These are phyloP conservation scores for Hexactinellida sp. DNA, from an alignment of 37 sponge, comb jelly and placozoan species.

Conservation along the genomic window DNA sequence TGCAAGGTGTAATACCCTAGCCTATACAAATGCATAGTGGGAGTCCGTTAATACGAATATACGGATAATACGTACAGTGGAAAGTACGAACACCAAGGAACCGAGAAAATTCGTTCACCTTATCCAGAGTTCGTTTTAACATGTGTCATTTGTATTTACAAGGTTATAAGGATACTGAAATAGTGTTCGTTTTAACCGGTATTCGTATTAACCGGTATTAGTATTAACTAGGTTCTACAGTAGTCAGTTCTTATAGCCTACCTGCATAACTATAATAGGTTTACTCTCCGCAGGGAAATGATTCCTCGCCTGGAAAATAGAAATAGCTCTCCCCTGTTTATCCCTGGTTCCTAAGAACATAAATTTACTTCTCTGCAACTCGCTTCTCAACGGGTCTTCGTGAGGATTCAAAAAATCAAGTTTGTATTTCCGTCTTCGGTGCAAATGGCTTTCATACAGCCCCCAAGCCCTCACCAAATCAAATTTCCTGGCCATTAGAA, in stretches of 20 bases:
- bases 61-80: too few species aligned
- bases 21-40: too few species aligned
- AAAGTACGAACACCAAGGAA: not conserved
- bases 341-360: not conserved
- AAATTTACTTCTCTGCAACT: not conserved
- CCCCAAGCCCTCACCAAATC: not conserved
- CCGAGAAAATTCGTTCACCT: not conserved
- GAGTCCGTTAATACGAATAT: too few species aligned
- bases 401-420: not conserved
- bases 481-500: conserved; percentile 22
- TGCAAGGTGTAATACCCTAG: too few species aligned
- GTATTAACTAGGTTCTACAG: too few species aligned
- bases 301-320: not conserved
- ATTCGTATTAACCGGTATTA: not conserved
- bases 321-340: not conserved
- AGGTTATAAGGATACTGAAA: too few species aligned
- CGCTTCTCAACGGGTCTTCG: not conserved
- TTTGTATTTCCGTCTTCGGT: not conserved
- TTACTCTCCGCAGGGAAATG: not conserved
- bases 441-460: not conserved
- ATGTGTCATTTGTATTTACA: too few species aligned
- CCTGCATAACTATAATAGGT: not conserved
- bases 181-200: not conserved
- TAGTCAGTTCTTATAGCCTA: not conserved
- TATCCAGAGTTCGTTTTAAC: too few species aligned